These are phyloP conservation scores for Acronicta alni DNA, from an alignment of 2,888 invertebrate species.

Conservation along the genomic window DNA sequence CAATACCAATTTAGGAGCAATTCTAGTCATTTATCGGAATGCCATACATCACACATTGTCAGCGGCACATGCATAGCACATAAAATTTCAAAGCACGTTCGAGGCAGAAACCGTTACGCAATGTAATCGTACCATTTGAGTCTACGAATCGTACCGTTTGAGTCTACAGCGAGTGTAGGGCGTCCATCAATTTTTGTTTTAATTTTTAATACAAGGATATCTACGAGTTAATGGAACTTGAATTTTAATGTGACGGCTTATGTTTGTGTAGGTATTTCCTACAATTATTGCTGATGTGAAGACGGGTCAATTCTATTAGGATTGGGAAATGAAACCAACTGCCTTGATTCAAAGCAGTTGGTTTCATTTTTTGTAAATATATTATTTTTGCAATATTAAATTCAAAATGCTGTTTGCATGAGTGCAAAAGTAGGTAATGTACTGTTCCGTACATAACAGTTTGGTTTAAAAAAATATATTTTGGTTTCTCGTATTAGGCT, in stretches of 20 bases:
- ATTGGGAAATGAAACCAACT: too few relatives aligned
- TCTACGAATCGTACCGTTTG: constrained; percentile 44
- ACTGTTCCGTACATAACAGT: too few relatives aligned
- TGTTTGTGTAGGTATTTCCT: too few relatives aligned
- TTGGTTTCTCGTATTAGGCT: too few relatives aligned
- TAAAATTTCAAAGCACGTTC: constrained; percentile 58
- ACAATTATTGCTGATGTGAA: too few relatives aligned
- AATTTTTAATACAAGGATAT: constrained; percentile 19
- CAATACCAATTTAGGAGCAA: constrained; percentile 6
- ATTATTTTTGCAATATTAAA: too few relatives aligned
- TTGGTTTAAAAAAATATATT: too few relatives aligned
- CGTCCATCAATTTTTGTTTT: constrained; percentile 20
- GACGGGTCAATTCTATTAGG: too few relatives aligned
- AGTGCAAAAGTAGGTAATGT: too few relatives aligned
- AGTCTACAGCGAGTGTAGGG: constrained; percentile 22
- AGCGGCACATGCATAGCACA: constrained; percentile 44
- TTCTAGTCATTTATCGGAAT: constrained; percentile 26
- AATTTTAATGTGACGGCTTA: neutral
- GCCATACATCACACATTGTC: constrained; percentile 25
- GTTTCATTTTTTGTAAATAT: too few relatives aligned
- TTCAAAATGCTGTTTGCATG: too few relatives aligned
- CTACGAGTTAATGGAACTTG: neutral
- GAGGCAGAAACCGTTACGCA: constrained; percentile 47
- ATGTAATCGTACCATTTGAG: constrained; percentile 52
- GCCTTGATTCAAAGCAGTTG: too few relatives aligned